phyloP scores from a whole-genome alignment of 1,140 invertebrate species.

The Bradysia coprophila region DNA sequence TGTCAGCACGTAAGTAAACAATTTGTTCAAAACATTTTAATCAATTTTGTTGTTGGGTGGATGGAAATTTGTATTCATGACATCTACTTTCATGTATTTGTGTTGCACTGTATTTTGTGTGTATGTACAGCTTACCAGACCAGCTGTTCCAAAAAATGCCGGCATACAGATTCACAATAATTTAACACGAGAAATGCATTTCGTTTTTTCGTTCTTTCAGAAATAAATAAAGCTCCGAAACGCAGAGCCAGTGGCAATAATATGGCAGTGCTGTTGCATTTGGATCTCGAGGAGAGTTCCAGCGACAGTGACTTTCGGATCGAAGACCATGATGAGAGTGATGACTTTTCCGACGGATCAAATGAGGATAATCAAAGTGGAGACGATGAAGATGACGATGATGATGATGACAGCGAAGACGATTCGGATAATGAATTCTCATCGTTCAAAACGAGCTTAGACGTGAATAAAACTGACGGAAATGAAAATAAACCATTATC shows the following conservation, averaged over 20 bases:
- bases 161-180: too few relatives aligned
- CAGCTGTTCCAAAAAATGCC: too few relatives aligned
- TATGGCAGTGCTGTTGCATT: slow-evolving; percentile 17
- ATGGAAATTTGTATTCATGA: too few relatives aligned
- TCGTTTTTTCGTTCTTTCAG: too few relatives aligned
- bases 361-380: slow-evolving; percentile 29
- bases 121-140: too few relatives aligned
- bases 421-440: slow-evolving; percentile 24
- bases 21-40: too few relatives aligned
- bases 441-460: slow-evolving; percentile 14
- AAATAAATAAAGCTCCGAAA: not conserved
- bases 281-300: slow-evolving; percentile 74
- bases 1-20: too few relatives aligned
- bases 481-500: slow-evolving; percentile 16
- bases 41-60: too few relatives aligned
- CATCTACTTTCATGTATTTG: too few relatives aligned
- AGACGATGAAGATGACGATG: slow-evolving; percentile 21
- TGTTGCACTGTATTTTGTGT: too few relatives aligned
- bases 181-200: too few relatives aligned
- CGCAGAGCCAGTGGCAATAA: not conserved
- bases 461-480: slow-evolving; percentile 10
- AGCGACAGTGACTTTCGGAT: slow-evolving; percentile 91
- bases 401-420: slow-evolving; percentile 22
- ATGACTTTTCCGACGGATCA: slow-evolving; percentile 37
- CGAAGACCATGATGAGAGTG: slow-evolving; percentile 63